Evolutionary conservation across 2,797 vertebrate genomes (phyloP), one percentile per base, ranked within the genome.

Genomic region (Rhynchonycteris naso): DNA sequence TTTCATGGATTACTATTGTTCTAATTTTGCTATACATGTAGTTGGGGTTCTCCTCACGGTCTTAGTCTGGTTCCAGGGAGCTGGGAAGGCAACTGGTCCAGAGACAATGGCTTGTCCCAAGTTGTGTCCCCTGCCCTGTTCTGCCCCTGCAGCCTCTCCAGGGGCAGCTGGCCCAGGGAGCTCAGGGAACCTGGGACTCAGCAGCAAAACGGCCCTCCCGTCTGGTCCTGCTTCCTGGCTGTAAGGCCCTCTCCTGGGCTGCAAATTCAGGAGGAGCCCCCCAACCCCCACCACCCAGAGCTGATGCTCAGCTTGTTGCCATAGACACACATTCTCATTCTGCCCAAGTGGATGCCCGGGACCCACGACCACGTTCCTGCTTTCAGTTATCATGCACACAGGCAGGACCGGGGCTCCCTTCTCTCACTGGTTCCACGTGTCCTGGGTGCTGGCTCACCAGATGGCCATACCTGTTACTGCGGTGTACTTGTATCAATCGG

Each of bases 401-500:
- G 22, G 58, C 28, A 56, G 38, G 79, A 33, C 22, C 30, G 66
- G n/a, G 12, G 68, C 58, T 69, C 84, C 33, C 54, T 76, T 93
- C 65, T 88, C 35, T 85, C 30, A 14, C 13, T 28, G 16, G 5
- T 52, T 76, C n/a, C 43, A 4, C 71, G 61, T 56, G 28, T 61
- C 75, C 79, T 3, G 10, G 86, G 28, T 74, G 47, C 54, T 22
- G 35, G 43, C 12, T 30, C 61, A 75, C 24, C 52, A 72, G 84
- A 47, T 58, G 28, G 24, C 19, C 71, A 56, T 52, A 30, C 47
- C 63, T 35, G 0, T 35, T 54, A 63, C 18, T 76, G 16, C 11
- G 76, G n/a, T 85, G 84, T 33, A 52, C 58, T 82, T 90, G 68
- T 61, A 88, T 87, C 54, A 59, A 91, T 83, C 33, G 74, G 63